Base-by-base conservation (phyloP, 1,140 invertebrate species). In the Phocides pigmalion region DNA sequence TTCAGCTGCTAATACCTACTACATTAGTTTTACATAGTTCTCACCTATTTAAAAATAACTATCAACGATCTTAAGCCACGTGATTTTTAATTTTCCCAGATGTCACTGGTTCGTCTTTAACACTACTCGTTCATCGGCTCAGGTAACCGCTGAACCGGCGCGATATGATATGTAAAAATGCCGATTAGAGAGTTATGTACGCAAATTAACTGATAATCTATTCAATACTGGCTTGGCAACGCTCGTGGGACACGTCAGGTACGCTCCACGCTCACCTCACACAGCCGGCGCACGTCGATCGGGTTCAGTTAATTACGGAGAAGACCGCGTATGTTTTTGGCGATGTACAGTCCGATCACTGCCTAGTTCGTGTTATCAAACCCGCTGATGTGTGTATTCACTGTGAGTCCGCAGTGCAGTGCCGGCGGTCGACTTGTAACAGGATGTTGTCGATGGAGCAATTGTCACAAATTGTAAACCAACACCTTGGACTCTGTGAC, bases 401-500 rank as follows among this genome's bases (percentile, higher is more conserved):
- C 70, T 76, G 82, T 74, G 74, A 81, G 74, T 67, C 71, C 79
- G 76, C 79, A 89, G 86, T 89, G 79, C 79, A 87, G 81, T 83
- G 75, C 79, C 72, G 79, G 73, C 82, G 82, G 71, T 56, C 76
- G 78, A 74, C 74, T 68, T 75, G 73, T 81, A 82, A 76, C 85
- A 91, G 86, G 86, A 91, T 90, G 89, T 86, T 87, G 76, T 82
- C 85, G 76, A 84, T 82, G 78, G 82, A 86, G 70, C 86, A 90
- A 90, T 88, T 91, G 84, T 76, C 81, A 67, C 78, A 79, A 82
- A 82, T 80, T 65, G 84, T 90, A 63, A 75, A 82, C 66, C 75
- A 82, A 72, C 84, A 91, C 74, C 84, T 91, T 64, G 82, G 82
- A 70, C 66, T 82, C 28, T 72, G 69, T 54, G 65, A 63, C 46